Percentiles rank a stretch among this genome's conserved stretches.
Evolutionary conservation across 2,888 invertebrate genomes (phyloP).

Genomic region (Coelinius sp.): DNA sequence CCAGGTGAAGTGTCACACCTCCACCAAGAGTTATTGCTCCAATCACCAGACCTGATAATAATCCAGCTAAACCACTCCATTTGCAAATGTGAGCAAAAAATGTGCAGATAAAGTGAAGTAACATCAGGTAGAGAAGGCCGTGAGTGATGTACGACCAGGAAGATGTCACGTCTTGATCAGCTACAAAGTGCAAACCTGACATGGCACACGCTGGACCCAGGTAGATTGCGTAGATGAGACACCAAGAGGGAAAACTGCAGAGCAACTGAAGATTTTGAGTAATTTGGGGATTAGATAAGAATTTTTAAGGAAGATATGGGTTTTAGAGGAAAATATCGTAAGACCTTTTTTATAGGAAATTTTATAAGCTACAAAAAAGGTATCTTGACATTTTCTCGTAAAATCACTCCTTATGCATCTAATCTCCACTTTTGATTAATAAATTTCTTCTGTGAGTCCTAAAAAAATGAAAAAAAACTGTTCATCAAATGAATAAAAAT

Average conservation of each 20-base stretch:
- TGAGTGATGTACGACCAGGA: conserved; percentile 64
- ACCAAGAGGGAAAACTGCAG: conserved; percentile 83
- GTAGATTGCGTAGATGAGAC: conserved; percentile 87
- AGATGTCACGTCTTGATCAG: conserved; percentile 64
- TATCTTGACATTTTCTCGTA: too few species aligned
- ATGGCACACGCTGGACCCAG: conserved; percentile 91
- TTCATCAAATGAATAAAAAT: not conserved
- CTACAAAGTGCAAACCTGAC: conserved; percentile 81
- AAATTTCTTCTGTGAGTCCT: too few species aligned
- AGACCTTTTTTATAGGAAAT: too few species aligned
- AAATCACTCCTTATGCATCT: too few species aligned
- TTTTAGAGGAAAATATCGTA: too few species aligned
- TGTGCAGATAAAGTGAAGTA: conserved; percentile 64
- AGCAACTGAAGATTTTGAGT: conserved; percentile 75
- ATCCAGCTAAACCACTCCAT: conserved; percentile 60
- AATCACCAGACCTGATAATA: conserved; percentile 61
- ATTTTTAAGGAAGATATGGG: too few species aligned
- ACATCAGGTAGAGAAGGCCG: conserved; percentile 63
- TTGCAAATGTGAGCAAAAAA: conserved; percentile 63
- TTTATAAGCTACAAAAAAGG: too few species aligned
- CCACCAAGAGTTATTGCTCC: conserved; percentile 63
- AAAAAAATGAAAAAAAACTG: too few species aligned
- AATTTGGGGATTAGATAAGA: not conserved
- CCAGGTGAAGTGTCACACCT: conserved; percentile 62
- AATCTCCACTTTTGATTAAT: too few species aligned